Percentiles rank a stretch among this genome's conserved stretches.
phyloP scores from a whole-genome alignment of 2,888 invertebrate species.

The Idaea biselata region DNA sequence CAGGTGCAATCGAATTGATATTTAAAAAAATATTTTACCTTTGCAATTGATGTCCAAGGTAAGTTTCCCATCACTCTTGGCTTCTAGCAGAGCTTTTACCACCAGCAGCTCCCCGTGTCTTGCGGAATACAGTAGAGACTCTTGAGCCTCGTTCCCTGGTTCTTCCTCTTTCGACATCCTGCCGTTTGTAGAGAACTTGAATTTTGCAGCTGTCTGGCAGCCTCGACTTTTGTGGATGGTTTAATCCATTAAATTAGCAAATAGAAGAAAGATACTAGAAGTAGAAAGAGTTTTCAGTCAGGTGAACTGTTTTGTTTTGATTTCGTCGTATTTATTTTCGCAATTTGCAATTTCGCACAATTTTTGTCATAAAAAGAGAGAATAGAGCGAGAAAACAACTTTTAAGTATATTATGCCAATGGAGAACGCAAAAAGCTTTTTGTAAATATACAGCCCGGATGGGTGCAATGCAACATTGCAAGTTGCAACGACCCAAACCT shows the following conservation, averaged over 20 bases:
- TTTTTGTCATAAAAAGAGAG: neutral
- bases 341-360: neutral
- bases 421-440: neutral
- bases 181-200: neutral
- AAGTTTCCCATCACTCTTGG: conserved; percentile 72
- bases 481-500: no score
- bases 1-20: no score
- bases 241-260: neutral
- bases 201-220: neutral
- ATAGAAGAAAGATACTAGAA: neutral
- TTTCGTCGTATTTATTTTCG: neutral
- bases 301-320: neutral
- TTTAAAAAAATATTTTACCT: conserved; percentile 63
- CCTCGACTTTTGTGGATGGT: neutral
- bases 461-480: no score
- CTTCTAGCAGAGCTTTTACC: conserved; percentile 78
- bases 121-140: conserved; percentile 81
- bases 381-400: neutral
- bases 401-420: neutral
- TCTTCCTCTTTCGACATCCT: conserved; percentile 50
- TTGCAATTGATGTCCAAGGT: conserved; percentile 83
- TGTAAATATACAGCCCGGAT: no score
- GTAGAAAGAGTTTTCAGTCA: neutral
- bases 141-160: conserved; percentile 69
- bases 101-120: conserved; percentile 81